These are phyloP conservation scores for Cabera pusaria DNA, from an alignment of 2,888 invertebrate genomes.

Conservation along the genomic window DNA sequence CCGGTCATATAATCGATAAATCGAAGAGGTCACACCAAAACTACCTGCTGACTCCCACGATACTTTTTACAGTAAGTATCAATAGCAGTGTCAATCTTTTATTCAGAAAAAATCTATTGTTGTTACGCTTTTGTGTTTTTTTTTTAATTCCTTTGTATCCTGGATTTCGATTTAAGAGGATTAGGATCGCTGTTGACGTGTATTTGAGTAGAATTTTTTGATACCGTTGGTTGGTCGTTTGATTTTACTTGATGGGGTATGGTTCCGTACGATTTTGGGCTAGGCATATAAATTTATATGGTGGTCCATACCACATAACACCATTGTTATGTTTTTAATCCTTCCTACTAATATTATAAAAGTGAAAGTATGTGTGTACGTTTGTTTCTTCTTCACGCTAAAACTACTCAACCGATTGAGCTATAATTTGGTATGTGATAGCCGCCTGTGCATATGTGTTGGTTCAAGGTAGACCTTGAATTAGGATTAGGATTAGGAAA, in stretches of 20 bases:
- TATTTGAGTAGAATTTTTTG: conserved; percentile 45
- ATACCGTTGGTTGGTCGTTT: conserved; percentile 38
- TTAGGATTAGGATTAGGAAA: too few relatives aligned
- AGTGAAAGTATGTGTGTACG: too few relatives aligned
- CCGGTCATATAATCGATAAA: conserved; percentile 38
- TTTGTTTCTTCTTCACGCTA: too few relatives aligned
- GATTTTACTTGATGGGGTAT: background rate
- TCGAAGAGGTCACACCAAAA: conserved; percentile 39
- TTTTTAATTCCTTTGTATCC: conserved; percentile 7
- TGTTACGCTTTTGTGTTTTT: conserved; percentile 47
- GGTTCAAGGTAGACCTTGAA: too few relatives aligned
- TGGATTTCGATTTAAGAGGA: conserved; percentile 59
- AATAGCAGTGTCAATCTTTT: conserved; percentile 49
- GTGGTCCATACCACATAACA: too few relatives aligned
- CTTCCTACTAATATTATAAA: too few relatives aligned
- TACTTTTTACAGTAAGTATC: conserved; percentile 42
- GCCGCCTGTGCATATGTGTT: too few relatives aligned
- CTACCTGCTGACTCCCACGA: conserved; percentile 53
- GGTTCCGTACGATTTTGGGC: conserved; percentile 21
- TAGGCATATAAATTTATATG: too few relatives aligned
- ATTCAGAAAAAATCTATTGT: conserved; percentile 36
- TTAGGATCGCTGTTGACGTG: conserved; percentile 57
- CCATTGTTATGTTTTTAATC: too few relatives aligned
- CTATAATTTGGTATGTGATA: too few relatives aligned
- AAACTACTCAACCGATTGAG: too few relatives aligned